Evolutionary conservation across 2,113 vertebrate species (phyloP), one percentile per base, ranked within the genome.

Genomic region (Gymnogyps californianus): DNA sequence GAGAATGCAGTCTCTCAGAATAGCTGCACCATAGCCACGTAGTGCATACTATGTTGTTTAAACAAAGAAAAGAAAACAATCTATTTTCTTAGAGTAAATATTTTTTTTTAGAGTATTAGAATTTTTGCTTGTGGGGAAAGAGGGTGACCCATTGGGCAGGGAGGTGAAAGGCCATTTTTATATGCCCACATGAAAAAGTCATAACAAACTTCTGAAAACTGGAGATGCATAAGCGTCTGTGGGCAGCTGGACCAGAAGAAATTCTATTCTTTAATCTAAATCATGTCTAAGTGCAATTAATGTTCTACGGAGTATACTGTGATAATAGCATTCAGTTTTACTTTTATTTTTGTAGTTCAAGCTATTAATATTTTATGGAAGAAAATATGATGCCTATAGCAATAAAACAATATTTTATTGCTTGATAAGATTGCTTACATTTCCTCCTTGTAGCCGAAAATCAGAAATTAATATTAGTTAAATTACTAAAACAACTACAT

Each of bases 391-490:
- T 81, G 46, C 40, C 65, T 94, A 44, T 70, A 92, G 65, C 76
- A 97, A 96, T 81, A 86, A 78, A 95, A 93, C 5, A 5, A 47
- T 89, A 86, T 85, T 96, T 96, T 97, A 90, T 91, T 93, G 65
- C n/a, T 93, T 95, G 46, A 66, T 94, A 94, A 81, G 36, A 96
- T 90, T 93, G 79, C 59, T 97, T 97, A 61, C 61, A 88, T 96
- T 96, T 98, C 57, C 58, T 88, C 34, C 64, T 91, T 95, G 66
- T 85, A 96, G 76, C 69, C 95, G 86, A 97, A 97, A 97, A 94
- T 93, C 83, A 96, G 89, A 96, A 97, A 97, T 89, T 96, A 96
- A 86, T 96, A 91, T 96, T 96, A 96, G 89, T 49, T 90, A 88
- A 96, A 97, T 97, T 96, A 86, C 83, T 93, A 92, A 87, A 97